phyloP scores from a whole-genome alignment of 2,888 invertebrate genomes.

The Tricholauxania praeusta region DNA sequence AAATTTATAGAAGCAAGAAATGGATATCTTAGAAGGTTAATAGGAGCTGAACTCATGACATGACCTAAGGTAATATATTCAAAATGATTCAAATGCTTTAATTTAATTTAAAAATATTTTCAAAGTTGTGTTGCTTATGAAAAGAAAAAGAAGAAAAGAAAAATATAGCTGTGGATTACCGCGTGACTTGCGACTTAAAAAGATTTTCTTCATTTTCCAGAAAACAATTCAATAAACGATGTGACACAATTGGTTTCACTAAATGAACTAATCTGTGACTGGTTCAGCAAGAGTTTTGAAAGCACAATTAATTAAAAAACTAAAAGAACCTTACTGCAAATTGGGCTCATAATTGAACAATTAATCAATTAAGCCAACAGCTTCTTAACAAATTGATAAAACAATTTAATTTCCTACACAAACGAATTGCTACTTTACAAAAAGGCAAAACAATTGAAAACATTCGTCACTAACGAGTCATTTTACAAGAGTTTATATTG shows the following conservation, averaged over 20 bases:
- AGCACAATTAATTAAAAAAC: too few species aligned
- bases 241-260: slow-evolving; percentile 4
- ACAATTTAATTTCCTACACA: not conserved
- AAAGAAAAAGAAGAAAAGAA: not conserved
- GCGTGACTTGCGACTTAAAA: slow-evolving; percentile 59
- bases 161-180: slow-evolving; percentile 48
- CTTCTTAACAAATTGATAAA: not conserved
- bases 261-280: not conserved
- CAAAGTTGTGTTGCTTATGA: too few species aligned
- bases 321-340: too few species aligned
- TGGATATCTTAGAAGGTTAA: not conserved
- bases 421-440: not conserved
- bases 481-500: not conserved
- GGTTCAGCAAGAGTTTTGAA: too few species aligned
- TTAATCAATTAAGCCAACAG: slow-evolving; percentile 14
- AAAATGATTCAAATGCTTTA: not conserved
- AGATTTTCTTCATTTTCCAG: slow-evolving; percentile 60
- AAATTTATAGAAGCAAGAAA: not conserved
- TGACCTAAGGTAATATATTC: not conserved
- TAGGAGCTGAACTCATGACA: not conserved
- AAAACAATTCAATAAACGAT: slow-evolving; percentile 2
- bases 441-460: too few species aligned
- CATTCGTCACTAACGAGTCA: not conserved
- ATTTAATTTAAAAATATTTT: too few species aligned
- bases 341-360: not conserved